A percentile compares a stretch with the other conserved stretches of the same genome.
Conservation (phyloP, 2,113 vertebrate species). For the Channa maculata region DNA sequence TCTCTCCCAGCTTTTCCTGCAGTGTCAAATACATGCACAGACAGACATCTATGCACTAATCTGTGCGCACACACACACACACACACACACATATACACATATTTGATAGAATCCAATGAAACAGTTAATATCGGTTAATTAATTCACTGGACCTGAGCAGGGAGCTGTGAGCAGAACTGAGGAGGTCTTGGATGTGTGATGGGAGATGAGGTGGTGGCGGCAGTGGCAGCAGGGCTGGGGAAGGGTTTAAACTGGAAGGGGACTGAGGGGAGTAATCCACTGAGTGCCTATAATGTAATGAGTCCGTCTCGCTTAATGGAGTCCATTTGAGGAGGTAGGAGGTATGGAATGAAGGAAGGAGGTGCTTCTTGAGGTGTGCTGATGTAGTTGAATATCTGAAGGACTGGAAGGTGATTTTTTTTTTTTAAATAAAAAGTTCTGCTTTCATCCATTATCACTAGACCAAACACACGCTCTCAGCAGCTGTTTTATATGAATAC, state of each 20-base stretch:
- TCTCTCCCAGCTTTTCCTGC: not conserved
- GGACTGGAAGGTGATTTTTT: conserved; percentile 9
- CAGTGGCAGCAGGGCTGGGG: conserved; percentile 17
- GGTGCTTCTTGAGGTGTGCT: conserved; percentile 11
- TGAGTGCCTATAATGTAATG: conserved; percentile 83
- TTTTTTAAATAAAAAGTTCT: too few species aligned
- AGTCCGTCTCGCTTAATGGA: conserved; percentile 77
- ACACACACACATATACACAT: conserved; percentile 10
- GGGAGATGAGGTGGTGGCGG: conserved; percentile 20
- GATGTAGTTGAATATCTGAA: not conserved
- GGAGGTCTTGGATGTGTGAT: conserved; percentile 41
- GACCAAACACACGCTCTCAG: not conserved
- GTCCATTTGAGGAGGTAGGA: conserved; percentile 64
- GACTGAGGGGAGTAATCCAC: conserved; percentile 76
- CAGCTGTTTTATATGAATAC: conserved; percentile 3
- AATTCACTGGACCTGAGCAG: conserved; percentile 59
- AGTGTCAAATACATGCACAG: not conserved
- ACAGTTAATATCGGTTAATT: conserved; percentile 74
- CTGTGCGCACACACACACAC: conserved; percentile 8
- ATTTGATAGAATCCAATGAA: conserved; percentile 60
- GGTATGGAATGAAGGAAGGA: conserved; percentile 23
- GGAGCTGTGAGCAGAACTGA: conserved; percentile 31
- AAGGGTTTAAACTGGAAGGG: conserved; percentile 64
- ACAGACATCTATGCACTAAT: conserved; percentile 10
- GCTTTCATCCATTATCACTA: not conserved